A percentile compares a stretch with the other conserved stretches of the same genome.
Evolutionary conservation across 2,888 invertebrate genomes (phyloP).

Genomic region (Apotomis capreana): DNA sequence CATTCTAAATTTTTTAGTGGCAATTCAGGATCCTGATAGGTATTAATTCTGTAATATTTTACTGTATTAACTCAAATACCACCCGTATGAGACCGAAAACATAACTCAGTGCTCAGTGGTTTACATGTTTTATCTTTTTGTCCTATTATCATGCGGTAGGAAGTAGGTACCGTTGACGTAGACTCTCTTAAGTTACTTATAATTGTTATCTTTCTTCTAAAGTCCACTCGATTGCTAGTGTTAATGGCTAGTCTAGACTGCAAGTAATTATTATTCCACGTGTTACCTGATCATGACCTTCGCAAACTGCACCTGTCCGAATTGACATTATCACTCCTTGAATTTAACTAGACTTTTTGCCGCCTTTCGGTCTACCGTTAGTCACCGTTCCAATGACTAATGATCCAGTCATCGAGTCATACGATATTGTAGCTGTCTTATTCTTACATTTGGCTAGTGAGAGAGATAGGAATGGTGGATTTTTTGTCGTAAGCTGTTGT

Average conservation of each 20-base stretch:
- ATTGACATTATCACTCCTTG: conserved; percentile 1
- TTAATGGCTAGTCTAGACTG: not conserved
- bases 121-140: too few species aligned
- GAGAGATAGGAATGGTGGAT: not conserved
- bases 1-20: too few species aligned
- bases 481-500: not conserved
- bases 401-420: conserved; percentile 8
- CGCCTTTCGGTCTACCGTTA: conserved; percentile 21
- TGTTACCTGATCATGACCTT: not conserved
- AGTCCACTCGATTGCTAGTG: not conserved
- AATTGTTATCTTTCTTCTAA: too few species aligned
- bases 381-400: conserved; percentile 15
- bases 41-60: too few species aligned
- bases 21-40: too few species aligned
- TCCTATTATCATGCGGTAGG: too few species aligned
- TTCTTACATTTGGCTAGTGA: not conserved
- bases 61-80: too few species aligned
- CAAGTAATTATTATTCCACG: not conserved
- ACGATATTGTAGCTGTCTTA: not conserved
- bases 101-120: too few species aligned
- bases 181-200: too few species aligned
- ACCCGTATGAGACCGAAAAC: too few species aligned
- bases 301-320: not conserved
- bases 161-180: too few species aligned
- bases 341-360: conserved; percentile 2